phyloP scores from a whole-genome alignment of 2,797 vertebrate genomes.

The Acrossocheilus fasciatus region DNA sequence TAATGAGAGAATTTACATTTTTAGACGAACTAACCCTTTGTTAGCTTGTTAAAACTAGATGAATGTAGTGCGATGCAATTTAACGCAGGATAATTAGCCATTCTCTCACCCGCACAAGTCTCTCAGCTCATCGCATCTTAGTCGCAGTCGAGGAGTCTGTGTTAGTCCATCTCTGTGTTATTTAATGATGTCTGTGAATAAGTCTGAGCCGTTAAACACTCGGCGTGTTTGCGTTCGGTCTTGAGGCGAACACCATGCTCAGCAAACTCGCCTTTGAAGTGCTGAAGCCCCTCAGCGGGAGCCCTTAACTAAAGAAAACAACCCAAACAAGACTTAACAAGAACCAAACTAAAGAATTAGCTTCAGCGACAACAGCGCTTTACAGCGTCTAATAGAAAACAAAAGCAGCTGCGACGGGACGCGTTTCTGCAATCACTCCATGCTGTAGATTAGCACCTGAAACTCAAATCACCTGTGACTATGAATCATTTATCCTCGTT shows the following conservation, averaged over 20 bases:
- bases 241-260: slow-evolving; percentile 40
- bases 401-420: slow-evolving; percentile 2
- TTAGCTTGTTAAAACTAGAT: slow-evolving; percentile 62
- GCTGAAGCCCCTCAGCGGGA: slow-evolving; percentile 48
- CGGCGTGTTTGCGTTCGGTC: slow-evolving; percentile 47
- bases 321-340: slow-evolving; percentile 44
- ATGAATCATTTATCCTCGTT: background rate
- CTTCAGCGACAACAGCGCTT: slow-evolving; percentile 20
- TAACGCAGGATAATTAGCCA: background rate
- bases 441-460: background rate
- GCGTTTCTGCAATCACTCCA: background rate
- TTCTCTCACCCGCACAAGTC: slow-evolving; percentile 1
- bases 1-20: background rate
- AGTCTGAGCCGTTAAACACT: slow-evolving; percentile 49
- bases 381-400: slow-evolving; percentile 6
- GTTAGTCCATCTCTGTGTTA: background rate
- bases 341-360: slow-evolving; percentile 43
- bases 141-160: background rate
- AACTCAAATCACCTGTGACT: background rate
- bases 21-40: background rate
- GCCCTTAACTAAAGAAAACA: slow-evolving; percentile 49
- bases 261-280: slow-evolving; percentile 43
- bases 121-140: background rate
- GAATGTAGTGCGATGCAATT: slow-evolving; percentile 32
- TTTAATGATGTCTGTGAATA: slow-evolving; percentile 52